Conservation (phyloP, 2,113 vertebrate genomes). For the Oryzias curvinotus region DNA sequence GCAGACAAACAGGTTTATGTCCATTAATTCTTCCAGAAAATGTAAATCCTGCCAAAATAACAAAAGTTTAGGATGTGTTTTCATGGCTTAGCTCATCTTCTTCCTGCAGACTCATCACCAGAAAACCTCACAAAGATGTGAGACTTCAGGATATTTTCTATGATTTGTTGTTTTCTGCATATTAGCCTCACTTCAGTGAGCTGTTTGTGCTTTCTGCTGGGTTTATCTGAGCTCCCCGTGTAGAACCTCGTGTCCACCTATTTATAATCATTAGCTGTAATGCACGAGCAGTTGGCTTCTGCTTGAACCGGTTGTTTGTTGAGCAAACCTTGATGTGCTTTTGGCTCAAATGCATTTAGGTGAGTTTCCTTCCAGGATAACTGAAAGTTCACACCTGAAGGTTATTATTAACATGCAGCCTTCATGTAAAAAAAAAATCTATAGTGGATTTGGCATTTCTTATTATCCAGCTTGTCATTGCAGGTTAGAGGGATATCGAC, state of each 20-base stretch:
- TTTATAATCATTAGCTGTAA: slow-evolving; percentile 46
- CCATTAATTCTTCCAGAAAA: too few relatives aligned
- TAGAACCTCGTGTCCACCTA: slow-evolving; percentile 39
- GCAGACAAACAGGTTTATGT: too few relatives aligned
- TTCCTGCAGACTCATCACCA: slow-evolving; percentile 31
- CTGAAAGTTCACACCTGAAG: slow-evolving; percentile 1
- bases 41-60: too few relatives aligned
- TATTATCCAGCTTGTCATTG: not conserved
- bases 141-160: slow-evolving; percentile 14
- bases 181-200: slow-evolving; percentile 20
- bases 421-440: not conserved
- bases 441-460: not conserved
- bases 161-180: slow-evolving; percentile 29
- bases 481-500: not conserved
- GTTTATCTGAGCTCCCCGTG: slow-evolving; percentile 42
- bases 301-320: slow-evolving; percentile 45
- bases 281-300: slow-evolving; percentile 39
- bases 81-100: slow-evolving; percentile 8
- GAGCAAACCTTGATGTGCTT: slow-evolving; percentile 19
- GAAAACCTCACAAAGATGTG: slow-evolving; percentile 18
- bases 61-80: not conserved
- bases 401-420: slow-evolving; percentile 11
- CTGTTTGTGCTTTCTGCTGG: slow-evolving; percentile 37
- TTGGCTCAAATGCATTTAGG: slow-evolving; percentile 35
- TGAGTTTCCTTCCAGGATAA: slow-evolving; percentile 19